Evolutionary conservation across 2,113 vertebrate species (phyloP).

Genomic region (Deroptyus accipitrinus): DNA sequence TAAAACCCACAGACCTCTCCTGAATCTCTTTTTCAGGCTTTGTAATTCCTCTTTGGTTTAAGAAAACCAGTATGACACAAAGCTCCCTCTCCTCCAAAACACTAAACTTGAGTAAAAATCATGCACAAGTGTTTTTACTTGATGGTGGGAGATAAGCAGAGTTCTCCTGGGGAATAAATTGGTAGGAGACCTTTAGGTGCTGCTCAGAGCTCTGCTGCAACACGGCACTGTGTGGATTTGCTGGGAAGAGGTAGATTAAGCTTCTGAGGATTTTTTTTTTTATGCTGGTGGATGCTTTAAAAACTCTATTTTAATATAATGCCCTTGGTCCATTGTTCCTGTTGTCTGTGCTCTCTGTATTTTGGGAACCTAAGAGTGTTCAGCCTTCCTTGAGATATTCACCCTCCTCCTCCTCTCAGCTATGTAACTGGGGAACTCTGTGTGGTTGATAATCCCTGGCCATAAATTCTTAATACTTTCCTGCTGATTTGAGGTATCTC

Average conservation of each 20-base stretch:
- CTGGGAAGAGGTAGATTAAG: neutral
- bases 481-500: neutral
- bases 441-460: slow-evolving; percentile 31
- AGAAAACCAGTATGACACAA: neutral
- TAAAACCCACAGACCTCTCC: neutral
- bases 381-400: slow-evolving; percentile 19
- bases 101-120: neutral
- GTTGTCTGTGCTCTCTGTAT: neutral
- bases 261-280: neutral
- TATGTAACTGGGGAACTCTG: neutral
- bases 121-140: neutral
- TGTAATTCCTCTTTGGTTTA: neutral
- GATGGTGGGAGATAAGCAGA: neutral
- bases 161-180: neutral
- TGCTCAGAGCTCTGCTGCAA: neutral
- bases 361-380: neutral
- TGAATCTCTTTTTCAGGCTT: neutral
- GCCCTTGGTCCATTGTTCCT: neutral
- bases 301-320: slow-evolving; percentile 20
- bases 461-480: slow-evolving; percentile 31
- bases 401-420: neutral
- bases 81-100: neutral
- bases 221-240: accelerated
- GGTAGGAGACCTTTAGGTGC: neutral
- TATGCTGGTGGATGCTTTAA: slow-evolving; percentile 14